Base-by-base conservation (phyloP, 2,113 vertebrate genomes). In the Psettodes erumei region DNA sequence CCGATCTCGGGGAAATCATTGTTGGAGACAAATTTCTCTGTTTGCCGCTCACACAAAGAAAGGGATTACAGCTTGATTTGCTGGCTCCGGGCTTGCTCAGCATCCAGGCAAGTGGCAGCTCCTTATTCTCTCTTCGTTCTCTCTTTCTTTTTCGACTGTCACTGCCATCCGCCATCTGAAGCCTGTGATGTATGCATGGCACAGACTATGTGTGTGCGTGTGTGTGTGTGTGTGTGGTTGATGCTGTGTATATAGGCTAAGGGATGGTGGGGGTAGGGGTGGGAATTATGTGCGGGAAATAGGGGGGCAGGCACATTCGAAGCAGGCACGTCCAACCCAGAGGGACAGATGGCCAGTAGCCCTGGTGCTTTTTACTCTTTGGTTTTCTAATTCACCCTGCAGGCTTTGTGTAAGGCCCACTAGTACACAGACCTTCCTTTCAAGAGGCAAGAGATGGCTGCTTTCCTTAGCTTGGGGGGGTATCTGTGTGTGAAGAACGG, bases 301-400 rank as follows among this genome's bases (percentile, higher is more conserved):
- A 68, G 86, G 76, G 80, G 63, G 77, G 83, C 75, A 80, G 82
- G 77, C 76, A 75, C 75, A 87, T 81, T 82, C 67, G 47, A 81
- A 84, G 90, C 54, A 90, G 84, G 91, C 89, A 91, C 74, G 81
- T 91, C 92, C 94, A 86, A 93, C 93, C 91, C 40, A 90, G 78
- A 86, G 94, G 95, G 93, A 96, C 96, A 98, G 96, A 97, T 97
- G 96, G 96, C 95, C 80, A 71, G 89, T 93, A 95, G 90, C 86
- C 82, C 75, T 83, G 89, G 77, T 89, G 76, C 88, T 91, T 92
- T 88, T 91, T 86, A 87, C 82, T 89, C 85, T 91, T 87, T 84
- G 86, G 77, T 94, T 93, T 90, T 93, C 91, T 91, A 93, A 95
- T 95, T 95, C 94, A 94, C 89, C 91, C 85, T 90, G 90, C 93